Evolutionary conservation across 1,140 invertebrate species (phyloP).

Genomic region (Achroia grisella): DNA sequence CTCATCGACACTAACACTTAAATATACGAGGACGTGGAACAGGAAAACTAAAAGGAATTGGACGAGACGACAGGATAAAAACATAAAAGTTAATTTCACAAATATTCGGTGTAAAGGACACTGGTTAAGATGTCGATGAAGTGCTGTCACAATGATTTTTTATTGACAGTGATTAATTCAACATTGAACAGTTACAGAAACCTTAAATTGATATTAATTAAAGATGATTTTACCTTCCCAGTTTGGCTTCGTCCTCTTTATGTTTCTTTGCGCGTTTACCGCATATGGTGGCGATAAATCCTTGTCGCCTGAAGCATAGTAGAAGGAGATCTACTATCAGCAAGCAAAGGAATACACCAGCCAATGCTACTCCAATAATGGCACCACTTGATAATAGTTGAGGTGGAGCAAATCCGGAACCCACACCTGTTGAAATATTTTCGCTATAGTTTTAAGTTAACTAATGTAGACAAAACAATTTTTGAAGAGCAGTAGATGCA

Average conservation of each 20-base stretch:
- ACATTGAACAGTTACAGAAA: background rate
- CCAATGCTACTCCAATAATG: constrained; percentile 86
- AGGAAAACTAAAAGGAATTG: constrained; percentile 11
- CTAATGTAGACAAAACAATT: background rate
- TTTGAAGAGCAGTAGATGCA: constrained; percentile 41
- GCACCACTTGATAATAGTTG: constrained; percentile 81
- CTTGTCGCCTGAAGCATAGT: constrained; percentile 80
- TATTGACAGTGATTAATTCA: constrained; percentile 1
- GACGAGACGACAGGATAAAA: background rate
- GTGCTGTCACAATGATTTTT: constrained; percentile 18
- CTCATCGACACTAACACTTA: constrained; percentile 68
- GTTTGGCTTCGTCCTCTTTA: constrained; percentile 85
- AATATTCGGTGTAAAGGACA: no score
- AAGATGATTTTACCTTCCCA: constrained; percentile 79
- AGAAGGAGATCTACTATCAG: constrained; percentile 86
- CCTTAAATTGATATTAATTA: background rate
- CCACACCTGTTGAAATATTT: constrained; percentile 68
- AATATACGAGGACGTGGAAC: constrained; percentile 19
- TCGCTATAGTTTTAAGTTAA: constrained; percentile 10
- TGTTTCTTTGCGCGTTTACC: constrained; percentile 78
- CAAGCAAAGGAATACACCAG: constrained; percentile 81
- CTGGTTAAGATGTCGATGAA: constrained; percentile 42
- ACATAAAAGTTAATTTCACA: background rate
- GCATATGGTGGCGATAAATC: constrained; percentile 83
- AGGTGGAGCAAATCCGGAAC: constrained; percentile 65